These are phyloP conservation scores for Harmothoe impar DNA, from an alignment of 2,888 invertebrate species.

Conservation along the genomic window DNA sequence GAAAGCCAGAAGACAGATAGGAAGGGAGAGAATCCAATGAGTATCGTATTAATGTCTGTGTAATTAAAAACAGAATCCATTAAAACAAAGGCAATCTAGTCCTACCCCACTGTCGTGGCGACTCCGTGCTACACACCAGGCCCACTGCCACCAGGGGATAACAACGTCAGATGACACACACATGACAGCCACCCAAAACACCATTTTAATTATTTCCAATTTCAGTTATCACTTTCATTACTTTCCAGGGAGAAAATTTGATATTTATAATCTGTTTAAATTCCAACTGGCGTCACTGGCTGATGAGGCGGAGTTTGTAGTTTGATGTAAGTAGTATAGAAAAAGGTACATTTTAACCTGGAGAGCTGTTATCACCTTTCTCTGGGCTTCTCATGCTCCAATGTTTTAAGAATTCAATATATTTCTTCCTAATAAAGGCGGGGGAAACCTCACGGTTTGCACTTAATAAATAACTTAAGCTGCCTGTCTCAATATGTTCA, in stretches of 20 bases:
- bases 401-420: background rate
- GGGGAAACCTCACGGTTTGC: background rate
- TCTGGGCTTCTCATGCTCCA: background rate
- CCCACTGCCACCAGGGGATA: too few relatives aligned
- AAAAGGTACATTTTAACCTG: background rate
- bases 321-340: constrained; percentile 1
- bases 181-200: background rate
- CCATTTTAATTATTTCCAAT: background rate
- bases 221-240: constrained; percentile 25
- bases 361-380: background rate
- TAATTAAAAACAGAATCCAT: too few relatives aligned
- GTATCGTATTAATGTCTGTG: too few relatives aligned
- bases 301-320: background rate
- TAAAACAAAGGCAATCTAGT: too few relatives aligned
- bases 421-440: background rate
- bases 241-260: constrained; percentile 18
- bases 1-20: too few relatives aligned
- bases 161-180: background rate
- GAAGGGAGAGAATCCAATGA: too few relatives aligned
- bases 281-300: background rate
- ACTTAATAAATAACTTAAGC: background rate
- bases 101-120: too few relatives aligned
- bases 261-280: constrained; percentile 9
- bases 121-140: too few relatives aligned
- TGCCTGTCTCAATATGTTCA: background rate